These are phyloP conservation scores for Drosophila imparisetae DNA, from an alignment of 2,888 invertebrate species.

Conservation along the genomic window DNA sequence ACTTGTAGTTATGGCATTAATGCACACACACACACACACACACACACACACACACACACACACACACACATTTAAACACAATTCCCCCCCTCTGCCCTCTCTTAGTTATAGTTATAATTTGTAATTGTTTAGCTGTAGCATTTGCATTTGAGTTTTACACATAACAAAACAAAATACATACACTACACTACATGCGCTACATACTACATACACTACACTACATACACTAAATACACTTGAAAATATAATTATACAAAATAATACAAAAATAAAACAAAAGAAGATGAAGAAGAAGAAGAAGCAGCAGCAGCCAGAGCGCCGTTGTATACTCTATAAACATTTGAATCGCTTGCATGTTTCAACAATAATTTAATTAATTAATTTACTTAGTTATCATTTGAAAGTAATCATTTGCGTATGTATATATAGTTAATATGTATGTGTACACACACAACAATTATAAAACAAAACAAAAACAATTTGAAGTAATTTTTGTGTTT, in stretches of 20 bases:
- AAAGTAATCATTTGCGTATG: conserved; percentile 74
- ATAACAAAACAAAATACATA: conserved; percentile 33
- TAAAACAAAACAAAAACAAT: conserved; percentile 52
- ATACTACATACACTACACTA: conserved; percentile 8
- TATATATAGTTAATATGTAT: conserved; percentile 64
- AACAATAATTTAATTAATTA: conserved; percentile 57
- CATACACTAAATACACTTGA: conserved; percentile 3
- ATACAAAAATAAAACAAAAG: conserved; percentile 11
- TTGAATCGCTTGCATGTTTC: conserved; percentile 67
- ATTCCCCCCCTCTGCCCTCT: conserved; percentile 15
- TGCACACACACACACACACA: conserved; percentile 12
- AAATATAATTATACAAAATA: conserved; percentile 7
- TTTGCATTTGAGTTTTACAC: conserved; percentile 70
- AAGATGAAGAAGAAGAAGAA: conserved; percentile 2
- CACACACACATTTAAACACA: not conserved
- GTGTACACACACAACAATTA: conserved; percentile 49
- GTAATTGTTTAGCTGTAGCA: conserved; percentile 64
- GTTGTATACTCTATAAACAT: conserved; percentile 41
- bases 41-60: conserved; percentile 8
- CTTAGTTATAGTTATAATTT: conserved; percentile 48
- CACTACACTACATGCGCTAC: conserved; percentile 23
- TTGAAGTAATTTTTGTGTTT: conserved; percentile 77
- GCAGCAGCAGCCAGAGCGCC: conserved; percentile 26
- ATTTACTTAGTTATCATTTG: conserved; percentile 67
- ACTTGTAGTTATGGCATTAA: conserved; percentile 41